phyloP scores from a whole-genome alignment of 2,888 invertebrate genomes.

The Caenorhabditis angaria region DNA sequence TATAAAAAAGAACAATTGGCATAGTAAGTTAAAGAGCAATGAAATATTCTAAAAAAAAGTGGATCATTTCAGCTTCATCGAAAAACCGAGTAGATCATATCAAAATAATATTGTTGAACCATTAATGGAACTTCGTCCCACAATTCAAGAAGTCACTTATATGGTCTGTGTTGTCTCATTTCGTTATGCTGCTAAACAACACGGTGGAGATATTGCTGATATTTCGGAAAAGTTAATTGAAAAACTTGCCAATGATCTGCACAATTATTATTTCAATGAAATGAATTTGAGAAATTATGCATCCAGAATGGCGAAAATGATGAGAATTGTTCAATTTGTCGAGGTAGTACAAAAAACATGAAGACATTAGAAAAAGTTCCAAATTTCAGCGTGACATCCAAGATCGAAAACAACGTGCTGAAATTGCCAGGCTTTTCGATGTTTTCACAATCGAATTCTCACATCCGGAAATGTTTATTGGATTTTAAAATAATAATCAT shows the following conservation, averaged over 20 bases:
- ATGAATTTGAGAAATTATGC: constrained; percentile 39
- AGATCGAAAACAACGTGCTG: not conserved
- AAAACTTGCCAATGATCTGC: not conserved
- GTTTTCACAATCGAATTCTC: constrained; percentile 11
- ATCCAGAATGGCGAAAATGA: constrained; percentile 19
- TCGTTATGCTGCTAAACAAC: constrained; percentile 29
- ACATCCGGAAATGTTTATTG: constrained; percentile 5
- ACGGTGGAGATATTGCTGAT: not conserved
- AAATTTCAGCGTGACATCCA: not conserved
- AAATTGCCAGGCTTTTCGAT: constrained; percentile 7
- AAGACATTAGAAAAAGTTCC: not conserved
- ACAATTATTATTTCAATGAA: constrained; percentile 32
- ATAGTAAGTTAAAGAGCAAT: not conserved
- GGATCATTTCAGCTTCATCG: constrained; percentile 18
- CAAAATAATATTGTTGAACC: not conserved
- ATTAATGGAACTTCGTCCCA: not conserved
- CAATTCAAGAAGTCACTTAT: constrained; percentile 6
- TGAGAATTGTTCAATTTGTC: not conserved
- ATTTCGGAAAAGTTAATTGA: constrained; percentile 12
- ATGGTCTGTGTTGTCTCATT: constrained; percentile 36
- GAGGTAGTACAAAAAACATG: not conserved
- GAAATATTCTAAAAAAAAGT: not conserved
- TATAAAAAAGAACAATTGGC: not conserved
- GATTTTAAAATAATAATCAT: not conserved
- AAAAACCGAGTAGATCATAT: not conserved